Percentiles rank a stretch among this genome's conserved stretches.
Evolutionary conservation across 2,113 vertebrate species (phyloP).

Genomic region (Heteronetta atricapilla): DNA sequence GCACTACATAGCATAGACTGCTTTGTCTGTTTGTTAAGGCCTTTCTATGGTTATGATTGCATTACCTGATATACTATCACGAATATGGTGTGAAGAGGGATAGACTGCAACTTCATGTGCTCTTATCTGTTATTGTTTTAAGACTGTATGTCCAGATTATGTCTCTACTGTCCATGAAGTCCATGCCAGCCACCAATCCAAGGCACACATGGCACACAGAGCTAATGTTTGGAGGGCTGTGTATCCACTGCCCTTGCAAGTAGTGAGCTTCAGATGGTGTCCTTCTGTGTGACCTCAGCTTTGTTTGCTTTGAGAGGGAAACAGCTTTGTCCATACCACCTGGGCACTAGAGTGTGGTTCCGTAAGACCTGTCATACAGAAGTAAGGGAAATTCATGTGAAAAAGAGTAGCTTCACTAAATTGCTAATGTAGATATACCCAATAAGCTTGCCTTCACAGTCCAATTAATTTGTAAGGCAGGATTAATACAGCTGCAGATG

Average conservation of each 20-base stretch:
- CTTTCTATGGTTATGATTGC: neutral
- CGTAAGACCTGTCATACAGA: neutral
- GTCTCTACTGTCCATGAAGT: neutral
- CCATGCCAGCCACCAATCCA: neutral
- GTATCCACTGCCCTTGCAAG: neutral
- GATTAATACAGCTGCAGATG: neutral
- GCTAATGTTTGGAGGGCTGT: neutral
- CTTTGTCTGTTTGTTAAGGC: neutral
- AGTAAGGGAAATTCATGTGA: neutral
- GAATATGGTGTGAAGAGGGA: neutral
- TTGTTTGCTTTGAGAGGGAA: neutral
- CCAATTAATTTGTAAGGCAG: neutral
- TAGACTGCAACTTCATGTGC: neutral
- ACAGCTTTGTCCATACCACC: neutral
- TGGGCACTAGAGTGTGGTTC: neutral
- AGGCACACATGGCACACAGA: accelerated
- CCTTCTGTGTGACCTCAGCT: neutral
- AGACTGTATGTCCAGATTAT: accelerated
- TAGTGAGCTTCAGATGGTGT: neutral
- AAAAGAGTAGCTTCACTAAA: neutral
- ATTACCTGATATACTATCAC: neutral
- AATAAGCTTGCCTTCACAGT: neutral
- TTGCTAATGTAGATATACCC: neutral
- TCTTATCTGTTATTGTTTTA: neutral
- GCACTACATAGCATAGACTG: neutral